phyloP scores from a whole-genome alignment of 2,888 invertebrate genomes.

The Tenthredo notha region DNA sequence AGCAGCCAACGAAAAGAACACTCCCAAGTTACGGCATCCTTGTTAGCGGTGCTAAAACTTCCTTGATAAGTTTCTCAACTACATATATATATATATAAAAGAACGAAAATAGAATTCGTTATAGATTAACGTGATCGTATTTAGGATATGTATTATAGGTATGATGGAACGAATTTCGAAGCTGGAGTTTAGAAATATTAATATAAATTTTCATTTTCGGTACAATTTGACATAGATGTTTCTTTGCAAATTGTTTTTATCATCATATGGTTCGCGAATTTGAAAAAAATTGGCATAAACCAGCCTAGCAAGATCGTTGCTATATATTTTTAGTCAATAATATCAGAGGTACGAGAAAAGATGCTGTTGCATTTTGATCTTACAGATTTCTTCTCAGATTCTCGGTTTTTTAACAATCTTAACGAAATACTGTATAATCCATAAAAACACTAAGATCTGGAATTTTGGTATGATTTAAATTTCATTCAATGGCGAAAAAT shows the following conservation, averaged over 20 bases:
- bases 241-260: no score
- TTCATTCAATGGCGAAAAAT: not conserved
- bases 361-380: no score
- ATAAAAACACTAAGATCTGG: not conserved
- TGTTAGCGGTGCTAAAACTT: conserved; percentile 49
- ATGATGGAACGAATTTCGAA: not conserved
- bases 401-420: not conserved
- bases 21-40: conserved; percentile 47
- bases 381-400: no score
- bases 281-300: no score
- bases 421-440: not conserved
- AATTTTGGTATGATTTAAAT: not conserved
- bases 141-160: not conserved
- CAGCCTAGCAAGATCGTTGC: no score
- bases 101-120: conserved; percentile 8
- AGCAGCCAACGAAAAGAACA: conserved; percentile 49
- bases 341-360: no score
- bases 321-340: no score
- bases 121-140: not conserved
- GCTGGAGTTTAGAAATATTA: not conserved
- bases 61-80: conserved; percentile 3
- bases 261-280: no score
- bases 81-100: no score
- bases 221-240: no score
- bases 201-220: no score